phyloP scores from a whole-genome alignment of 2,113 vertebrate genomes.

The Gambusia holbrooki region DNA sequence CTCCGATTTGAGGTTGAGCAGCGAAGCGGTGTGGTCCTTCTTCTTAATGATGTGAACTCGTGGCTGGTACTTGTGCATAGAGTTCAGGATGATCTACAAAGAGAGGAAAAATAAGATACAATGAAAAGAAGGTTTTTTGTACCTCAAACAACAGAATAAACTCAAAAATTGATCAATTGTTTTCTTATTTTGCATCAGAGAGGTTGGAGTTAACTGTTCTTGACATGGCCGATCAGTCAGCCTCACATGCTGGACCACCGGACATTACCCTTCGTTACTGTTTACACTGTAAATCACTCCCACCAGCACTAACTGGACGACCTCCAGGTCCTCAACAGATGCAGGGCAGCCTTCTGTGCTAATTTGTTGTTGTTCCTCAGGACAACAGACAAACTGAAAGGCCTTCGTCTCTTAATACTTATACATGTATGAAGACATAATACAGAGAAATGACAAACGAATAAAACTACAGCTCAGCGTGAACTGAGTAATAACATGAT shows the following conservation, averaged over 20 bases:
- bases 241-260: neutral
- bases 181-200: neutral
- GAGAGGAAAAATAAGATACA: slow-evolving; percentile 5
- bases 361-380: neutral
- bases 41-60: slow-evolving; percentile 99
- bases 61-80: slow-evolving; percentile 99
- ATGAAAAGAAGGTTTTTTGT: neutral
- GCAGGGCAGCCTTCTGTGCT: neutral
- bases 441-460: neutral
- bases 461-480: neutral
- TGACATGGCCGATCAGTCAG: neutral
- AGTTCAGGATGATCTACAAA: slow-evolving; percentile 95
- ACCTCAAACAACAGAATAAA: neutral
- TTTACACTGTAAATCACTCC: neutral
- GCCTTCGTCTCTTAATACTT: neutral
- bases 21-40: slow-evolving; percentile 96
- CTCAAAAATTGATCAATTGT: neutral
- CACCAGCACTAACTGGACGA: neutral
- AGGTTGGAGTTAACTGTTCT: neutral
- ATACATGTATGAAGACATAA: neutral
- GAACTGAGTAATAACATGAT: neutral
- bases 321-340: neutral
- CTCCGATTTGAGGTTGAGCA: slow-evolving; percentile 97
- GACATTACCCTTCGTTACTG: slow-evolving; percentile 5
- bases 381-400: too few relatives aligned